These are phyloP conservation scores for Macrocentrus cingulum DNA, from an alignment of 1,140 invertebrate species.

Conservation along the genomic window DNA sequence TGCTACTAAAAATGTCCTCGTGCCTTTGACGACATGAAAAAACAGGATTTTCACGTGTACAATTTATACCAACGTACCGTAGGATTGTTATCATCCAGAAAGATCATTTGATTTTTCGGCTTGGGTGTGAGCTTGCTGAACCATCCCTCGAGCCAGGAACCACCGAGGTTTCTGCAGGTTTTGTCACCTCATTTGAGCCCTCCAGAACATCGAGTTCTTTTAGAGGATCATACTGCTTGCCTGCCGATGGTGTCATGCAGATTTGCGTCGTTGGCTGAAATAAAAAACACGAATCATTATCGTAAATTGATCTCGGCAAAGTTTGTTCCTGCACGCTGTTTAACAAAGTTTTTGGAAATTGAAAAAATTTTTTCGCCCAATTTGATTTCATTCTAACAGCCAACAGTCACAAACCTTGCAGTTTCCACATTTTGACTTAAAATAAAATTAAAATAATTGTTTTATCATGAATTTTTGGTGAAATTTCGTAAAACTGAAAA, in stretches of 20 bases:
- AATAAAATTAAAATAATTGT: background rate
- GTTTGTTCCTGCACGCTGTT: conserved; percentile 41
- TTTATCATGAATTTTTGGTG: too few relatives aligned
- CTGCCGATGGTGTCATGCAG: conserved; percentile 46
- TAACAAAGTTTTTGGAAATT: background rate
- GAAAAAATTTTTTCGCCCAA: conserved; percentile 4
- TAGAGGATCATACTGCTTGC: conserved; percentile 54
- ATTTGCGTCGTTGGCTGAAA: conserved; percentile 48
- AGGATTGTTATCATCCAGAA: conserved; percentile 91
- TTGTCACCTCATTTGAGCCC: conserved; percentile 38
- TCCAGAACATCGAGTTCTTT: conserved; percentile 53
- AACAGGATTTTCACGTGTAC: too few relatives aligned
- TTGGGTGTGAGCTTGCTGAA: conserved; percentile 79
- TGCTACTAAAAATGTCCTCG: conserved; percentile 49
- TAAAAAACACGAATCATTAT: conserved; percentile 52
- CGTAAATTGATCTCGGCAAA: conserved; percentile 37
- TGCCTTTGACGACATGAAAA: conserved; percentile 49
- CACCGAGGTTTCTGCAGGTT: conserved; percentile 40
- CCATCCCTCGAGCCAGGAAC: conserved; percentile 83
- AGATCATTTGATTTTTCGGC: conserved; percentile 89
- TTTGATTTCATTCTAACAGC: conserved; percentile 28
- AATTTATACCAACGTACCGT: too few relatives aligned
- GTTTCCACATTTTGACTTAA: conserved; percentile 4
- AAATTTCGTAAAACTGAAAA: too few relatives aligned
- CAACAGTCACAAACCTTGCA: conserved; percentile 40